phyloP scores from a whole-genome alignment of 2,888 invertebrate species.

The Conchocele bisecta region DNA sequence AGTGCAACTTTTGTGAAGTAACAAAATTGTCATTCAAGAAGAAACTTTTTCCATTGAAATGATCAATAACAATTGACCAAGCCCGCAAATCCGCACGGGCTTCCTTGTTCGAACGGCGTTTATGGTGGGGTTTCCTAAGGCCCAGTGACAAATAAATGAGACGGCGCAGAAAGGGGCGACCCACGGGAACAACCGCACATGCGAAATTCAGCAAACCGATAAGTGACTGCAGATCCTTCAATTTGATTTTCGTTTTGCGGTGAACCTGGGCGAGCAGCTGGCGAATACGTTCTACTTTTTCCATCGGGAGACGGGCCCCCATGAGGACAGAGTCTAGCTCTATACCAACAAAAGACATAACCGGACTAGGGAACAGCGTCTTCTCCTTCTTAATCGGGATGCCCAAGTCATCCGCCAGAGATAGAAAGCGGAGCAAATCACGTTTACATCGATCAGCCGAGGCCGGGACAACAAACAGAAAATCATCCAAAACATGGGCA shows the following conservation, averaged over 20 bases:
- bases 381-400: conserved; percentile 28
- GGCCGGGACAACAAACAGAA: conserved; percentile 11
- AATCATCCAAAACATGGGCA: conserved; percentile 34
- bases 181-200: conserved; percentile 28
- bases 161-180: conserved; percentile 28
- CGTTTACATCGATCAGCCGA: neutral
- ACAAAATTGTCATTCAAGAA: conserved; percentile 22
- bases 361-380: conserved; percentile 15
- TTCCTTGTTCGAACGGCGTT: conserved; percentile 19
- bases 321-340: conserved; percentile 23
- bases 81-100: conserved; percentile 23
- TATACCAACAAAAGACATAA: conserved; percentile 27
- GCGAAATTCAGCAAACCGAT: conserved; percentile 41
- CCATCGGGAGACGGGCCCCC: conserved; percentile 24
- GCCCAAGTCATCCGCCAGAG: conserved; percentile 9
- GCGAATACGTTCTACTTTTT: conserved; percentile 26
- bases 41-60: conserved; percentile 40
- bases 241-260: conserved; percentile 11
- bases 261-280: neutral
- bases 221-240: conserved; percentile 35
- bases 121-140: conserved; percentile 18
- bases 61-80: conserved; percentile 33
- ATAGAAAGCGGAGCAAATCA: neutral
- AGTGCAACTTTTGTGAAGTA: neutral
- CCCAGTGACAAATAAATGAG: conserved; percentile 34